Conservation (phyloP, 2,113 vertebrate species). For the Alligator sinensis region DNA sequence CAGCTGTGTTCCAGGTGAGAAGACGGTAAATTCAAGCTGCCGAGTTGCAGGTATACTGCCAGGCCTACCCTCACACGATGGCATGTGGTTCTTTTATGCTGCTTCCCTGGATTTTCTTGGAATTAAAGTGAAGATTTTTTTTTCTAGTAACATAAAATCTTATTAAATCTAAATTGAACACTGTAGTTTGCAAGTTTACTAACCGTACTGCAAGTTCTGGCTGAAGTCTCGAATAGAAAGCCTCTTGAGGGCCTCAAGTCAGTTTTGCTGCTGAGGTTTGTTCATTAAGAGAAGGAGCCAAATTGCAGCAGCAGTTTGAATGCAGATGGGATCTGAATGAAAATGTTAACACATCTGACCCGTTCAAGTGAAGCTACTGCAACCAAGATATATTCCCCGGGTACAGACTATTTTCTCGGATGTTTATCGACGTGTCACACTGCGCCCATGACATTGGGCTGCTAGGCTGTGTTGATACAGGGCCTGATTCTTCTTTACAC, state of each 20-base stretch:
- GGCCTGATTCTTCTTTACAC: neutral
- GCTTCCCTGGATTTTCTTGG: slow-evolving; percentile 10
- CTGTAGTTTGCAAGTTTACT: neutral
- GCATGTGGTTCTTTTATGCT: neutral
- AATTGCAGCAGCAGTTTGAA: slow-evolving; percentile 48
- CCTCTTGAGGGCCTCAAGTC: slow-evolving; percentile 52
- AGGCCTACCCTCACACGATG: slow-evolving; percentile 1
- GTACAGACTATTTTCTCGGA: slow-evolving; percentile 48
- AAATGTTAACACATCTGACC: slow-evolving; percentile 74
- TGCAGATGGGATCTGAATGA: slow-evolving; percentile 70
- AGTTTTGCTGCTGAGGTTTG: slow-evolving; percentile 62
- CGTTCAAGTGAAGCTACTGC: slow-evolving; percentile 62
- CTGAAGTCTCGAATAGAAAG: slow-evolving; percentile 25
- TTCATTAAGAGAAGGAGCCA: slow-evolving; percentile 28
- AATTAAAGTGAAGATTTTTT: slow-evolving; percentile 22
- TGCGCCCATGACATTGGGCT: neutral
- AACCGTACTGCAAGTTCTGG: slow-evolving; percentile 29
- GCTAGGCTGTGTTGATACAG: slow-evolving; percentile 28
- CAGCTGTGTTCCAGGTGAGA: neutral
- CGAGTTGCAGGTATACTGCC: slow-evolving; percentile 6
- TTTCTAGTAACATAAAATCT: neutral
- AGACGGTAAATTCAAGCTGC: neutral
- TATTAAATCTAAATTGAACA: neutral
- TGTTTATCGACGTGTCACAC: slow-evolving; percentile 63
- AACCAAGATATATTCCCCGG: slow-evolving; percentile 70